These are phyloP conservation scores for Cyanoliseus patagonus DNA, from an alignment of 2,113 vertebrate genomes.

Conservation along the genomic window DNA sequence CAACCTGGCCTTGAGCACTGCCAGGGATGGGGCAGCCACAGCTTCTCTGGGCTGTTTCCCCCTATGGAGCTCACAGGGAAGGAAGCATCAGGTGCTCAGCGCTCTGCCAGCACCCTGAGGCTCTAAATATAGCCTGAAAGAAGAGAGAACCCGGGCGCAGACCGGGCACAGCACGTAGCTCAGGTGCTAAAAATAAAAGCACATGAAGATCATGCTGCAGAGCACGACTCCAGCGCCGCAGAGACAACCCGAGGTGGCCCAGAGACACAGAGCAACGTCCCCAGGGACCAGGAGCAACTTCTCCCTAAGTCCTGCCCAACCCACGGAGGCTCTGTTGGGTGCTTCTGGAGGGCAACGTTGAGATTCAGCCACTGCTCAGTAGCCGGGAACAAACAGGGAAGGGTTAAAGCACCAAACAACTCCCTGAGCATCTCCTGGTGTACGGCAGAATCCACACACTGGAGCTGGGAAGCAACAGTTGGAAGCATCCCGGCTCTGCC, in stretches of 20 bases:
- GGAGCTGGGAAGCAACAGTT: rapidly evolving
- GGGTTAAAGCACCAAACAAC: not conserved
- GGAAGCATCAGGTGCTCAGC: not conserved
- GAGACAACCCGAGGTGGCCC: not conserved
- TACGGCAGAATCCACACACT: rapidly evolving
- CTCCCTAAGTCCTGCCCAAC: not conserved
- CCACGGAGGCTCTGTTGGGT: not conserved
- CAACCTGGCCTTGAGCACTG: not conserved
- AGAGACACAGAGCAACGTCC: not conserved
- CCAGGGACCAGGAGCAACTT: not conserved
- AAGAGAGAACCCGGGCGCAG: not conserved
- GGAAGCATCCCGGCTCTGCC: rapidly evolving
- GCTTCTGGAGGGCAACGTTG: not conserved
- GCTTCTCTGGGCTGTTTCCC: not conserved
- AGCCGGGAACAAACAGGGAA: not conserved
- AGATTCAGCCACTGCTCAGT: not conserved
- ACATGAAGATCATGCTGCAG: not conserved
- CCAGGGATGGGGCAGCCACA: not conserved
- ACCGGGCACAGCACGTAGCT: rapidly evolving
- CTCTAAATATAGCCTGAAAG: slow-evolving; percentile 33
- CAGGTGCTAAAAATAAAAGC: slow-evolving; percentile 55
- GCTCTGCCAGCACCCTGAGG: rapidly evolving
- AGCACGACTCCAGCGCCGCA: not conserved
- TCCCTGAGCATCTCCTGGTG: rapidly evolving
- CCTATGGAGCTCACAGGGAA: not conserved